phyloP scores from a whole-genome alignment of 2,888 invertebrate genomes.

The Micropterix aruncella region DNA sequence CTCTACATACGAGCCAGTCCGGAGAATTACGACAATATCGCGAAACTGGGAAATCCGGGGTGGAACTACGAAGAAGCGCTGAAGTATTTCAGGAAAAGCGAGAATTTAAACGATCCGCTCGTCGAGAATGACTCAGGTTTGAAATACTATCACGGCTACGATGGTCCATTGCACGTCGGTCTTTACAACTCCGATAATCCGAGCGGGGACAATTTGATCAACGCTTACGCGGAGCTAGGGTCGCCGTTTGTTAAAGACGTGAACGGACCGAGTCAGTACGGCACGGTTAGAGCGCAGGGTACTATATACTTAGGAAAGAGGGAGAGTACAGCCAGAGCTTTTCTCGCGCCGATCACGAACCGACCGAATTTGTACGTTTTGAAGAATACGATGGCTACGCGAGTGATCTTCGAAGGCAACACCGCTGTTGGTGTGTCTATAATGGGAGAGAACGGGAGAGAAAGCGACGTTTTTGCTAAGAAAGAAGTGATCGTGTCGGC shows the following conservation, averaged over 20 bases:
- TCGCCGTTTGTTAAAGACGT: conserved; percentile 18
- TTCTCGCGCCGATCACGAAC: background rate
- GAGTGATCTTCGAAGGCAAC: conserved; percentile 27
- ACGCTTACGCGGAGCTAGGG: conserved; percentile 31
- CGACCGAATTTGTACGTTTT: conserved; percentile 16
- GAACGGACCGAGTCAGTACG: conserved; percentile 28
- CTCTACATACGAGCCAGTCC: conserved; percentile 28
- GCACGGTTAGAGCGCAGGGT: conserved; percentile 24
- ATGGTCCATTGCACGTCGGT: conserved; percentile 20
- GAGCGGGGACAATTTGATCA: conserved; percentile 7
- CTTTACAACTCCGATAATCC: conserved; percentile 13
- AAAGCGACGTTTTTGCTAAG: conserved; percentile 40
- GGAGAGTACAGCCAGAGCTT: background rate
- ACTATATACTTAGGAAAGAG: background rate
- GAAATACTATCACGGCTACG: conserved; percentile 14
- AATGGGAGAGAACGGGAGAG: conserved; percentile 12
- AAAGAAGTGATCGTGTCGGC: conserved; percentile 65
- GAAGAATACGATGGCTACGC: conserved; percentile 25
- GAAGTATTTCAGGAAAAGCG: conserved; percentile 23
- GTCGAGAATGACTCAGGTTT: conserved; percentile 5
- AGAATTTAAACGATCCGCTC: conserved; percentile 16
- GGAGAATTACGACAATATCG: conserved; percentile 28
- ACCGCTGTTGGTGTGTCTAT: conserved; percentile 20
- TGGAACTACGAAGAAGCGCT: conserved; percentile 32
- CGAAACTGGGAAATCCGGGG: conserved; percentile 22